Evolutionary conservation across 1,140 invertebrate genomes (phyloP).

Genomic region (Reticulitermes speratus): DNA sequence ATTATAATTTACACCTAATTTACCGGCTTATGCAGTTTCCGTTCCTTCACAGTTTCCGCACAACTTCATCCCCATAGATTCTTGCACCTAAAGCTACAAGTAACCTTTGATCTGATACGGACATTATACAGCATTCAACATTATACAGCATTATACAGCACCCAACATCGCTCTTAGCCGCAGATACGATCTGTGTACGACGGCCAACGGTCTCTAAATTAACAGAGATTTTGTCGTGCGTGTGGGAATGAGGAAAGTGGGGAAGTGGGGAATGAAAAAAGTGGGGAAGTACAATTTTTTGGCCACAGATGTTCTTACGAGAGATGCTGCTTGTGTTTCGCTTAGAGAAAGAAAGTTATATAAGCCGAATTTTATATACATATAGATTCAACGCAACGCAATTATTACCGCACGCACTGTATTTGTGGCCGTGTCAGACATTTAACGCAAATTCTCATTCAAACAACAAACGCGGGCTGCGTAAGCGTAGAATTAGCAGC

Average conservation of each 20-base stretch:
- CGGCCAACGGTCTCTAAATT: not conserved
- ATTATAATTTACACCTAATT: constrained; percentile 20
- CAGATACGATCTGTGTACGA: not conserved
- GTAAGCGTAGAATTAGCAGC: not conserved
- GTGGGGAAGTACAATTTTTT: not conserved
- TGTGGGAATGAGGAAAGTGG: not conserved
- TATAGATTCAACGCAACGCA: not conserved
- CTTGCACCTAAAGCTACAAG: not conserved
- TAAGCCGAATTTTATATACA: not conserved
- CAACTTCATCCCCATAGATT: not conserved
- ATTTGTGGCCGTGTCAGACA: not conserved
- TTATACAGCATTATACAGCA: not conserved
- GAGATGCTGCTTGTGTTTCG: not conserved
- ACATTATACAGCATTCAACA: not conserved
- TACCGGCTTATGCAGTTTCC: not conserved
- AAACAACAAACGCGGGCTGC: not conserved
- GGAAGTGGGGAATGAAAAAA: not conserved
- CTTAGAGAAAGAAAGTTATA: not conserved
- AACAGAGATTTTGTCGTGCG: not conserved
- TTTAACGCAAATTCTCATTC: not conserved
- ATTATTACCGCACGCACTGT: not conserved
- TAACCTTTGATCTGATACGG: not conserved
- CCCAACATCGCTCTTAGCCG: not conserved
- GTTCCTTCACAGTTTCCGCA: not conserved
- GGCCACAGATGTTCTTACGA: not conserved